phyloP scores from a whole-genome alignment of 2,113 vertebrate species.

The Pampusana beccarii region DNA sequence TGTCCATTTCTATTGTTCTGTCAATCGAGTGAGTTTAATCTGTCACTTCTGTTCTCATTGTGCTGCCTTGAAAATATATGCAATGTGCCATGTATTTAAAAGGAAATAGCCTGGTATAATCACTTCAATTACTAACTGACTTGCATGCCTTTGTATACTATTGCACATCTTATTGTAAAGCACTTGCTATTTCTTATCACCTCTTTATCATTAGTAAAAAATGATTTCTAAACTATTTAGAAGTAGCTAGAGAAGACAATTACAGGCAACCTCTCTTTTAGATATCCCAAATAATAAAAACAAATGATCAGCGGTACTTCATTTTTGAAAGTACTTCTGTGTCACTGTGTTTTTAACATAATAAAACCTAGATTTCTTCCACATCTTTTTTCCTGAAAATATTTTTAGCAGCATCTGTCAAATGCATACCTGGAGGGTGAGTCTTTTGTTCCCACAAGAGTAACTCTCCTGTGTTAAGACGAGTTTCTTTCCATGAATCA shows the following conservation, averaged over 20 bases:
- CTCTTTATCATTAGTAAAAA: not conserved
- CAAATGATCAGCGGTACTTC: not conserved
- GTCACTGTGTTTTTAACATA: not conserved
- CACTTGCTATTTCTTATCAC: not conserved
- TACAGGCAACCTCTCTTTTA: not conserved
- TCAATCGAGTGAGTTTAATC: not conserved
- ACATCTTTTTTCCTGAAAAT: not conserved
- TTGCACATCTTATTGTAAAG: not conserved
- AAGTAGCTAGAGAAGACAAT: not conserved
- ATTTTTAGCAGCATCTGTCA: slow-evolving; percentile 56
- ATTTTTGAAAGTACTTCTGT: not conserved
- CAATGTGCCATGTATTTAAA: not conserved
- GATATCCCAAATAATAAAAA: not conserved
- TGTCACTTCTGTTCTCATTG: not conserved
- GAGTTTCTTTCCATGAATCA: not conserved
- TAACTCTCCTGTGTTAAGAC: slow-evolving; percentile 14
- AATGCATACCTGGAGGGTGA: slow-evolving; percentile 2
- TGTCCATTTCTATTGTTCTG: not conserved
- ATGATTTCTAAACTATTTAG: not conserved
- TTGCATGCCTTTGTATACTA: not conserved
- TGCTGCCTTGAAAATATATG: not conserved
- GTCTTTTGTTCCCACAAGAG: slow-evolving; percentile 47
- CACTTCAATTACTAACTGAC: not conserved
- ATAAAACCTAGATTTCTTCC: not conserved
- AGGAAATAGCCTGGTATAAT: not conserved